phyloP scores from a whole-genome alignment of 1,140 invertebrate species.

The Conus ventricosus region DNA sequence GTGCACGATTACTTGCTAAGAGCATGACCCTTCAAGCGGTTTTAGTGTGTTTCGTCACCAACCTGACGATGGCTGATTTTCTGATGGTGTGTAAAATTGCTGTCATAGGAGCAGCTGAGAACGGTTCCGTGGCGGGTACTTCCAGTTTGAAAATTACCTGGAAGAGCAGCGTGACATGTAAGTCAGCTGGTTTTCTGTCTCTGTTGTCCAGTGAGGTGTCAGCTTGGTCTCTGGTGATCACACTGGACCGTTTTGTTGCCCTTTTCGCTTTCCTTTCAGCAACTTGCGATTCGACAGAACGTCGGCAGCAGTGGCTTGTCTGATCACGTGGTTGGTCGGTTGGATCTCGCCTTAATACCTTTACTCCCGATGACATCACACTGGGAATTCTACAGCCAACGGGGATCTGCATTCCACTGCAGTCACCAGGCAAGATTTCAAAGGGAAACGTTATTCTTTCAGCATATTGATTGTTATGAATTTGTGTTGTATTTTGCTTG shows the following conservation, averaged over 20 bases:
- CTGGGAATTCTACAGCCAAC: constrained; percentile 52
- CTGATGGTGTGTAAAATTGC: constrained; percentile 32
- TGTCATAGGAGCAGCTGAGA: constrained; percentile 36
- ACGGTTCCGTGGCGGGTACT: constrained; percentile 52
- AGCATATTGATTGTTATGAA: constrained; percentile 50
- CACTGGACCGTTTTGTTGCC: constrained; percentile 41
- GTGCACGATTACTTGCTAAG: constrained; percentile 16
- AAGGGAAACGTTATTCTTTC: constrained; percentile 47
- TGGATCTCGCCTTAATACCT: constrained; percentile 8
- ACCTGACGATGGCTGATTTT: constrained; percentile 40
- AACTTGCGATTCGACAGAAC: constrained; percentile 28
- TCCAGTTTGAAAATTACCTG: background rate
- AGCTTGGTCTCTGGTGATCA: constrained; percentile 46
- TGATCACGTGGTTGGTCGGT: constrained; percentile 21
- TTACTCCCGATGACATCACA: constrained; percentile 22
- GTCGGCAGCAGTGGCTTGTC: constrained; percentile 17
- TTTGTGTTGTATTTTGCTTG: constrained; percentile 37
- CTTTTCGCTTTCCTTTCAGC: constrained; percentile 25
- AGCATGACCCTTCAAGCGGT: constrained; percentile 38
- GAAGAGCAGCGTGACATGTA: constrained; percentile 18
- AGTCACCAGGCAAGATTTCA: constrained; percentile 26
- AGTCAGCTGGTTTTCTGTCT: constrained; percentile 29
- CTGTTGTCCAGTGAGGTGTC: constrained; percentile 37
- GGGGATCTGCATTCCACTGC: constrained; percentile 49
- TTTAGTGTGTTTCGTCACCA: constrained; percentile 46